Evolutionary conservation across 2,888 invertebrate genomes (phyloP).

Genomic region (Junonia oenone): DNA sequence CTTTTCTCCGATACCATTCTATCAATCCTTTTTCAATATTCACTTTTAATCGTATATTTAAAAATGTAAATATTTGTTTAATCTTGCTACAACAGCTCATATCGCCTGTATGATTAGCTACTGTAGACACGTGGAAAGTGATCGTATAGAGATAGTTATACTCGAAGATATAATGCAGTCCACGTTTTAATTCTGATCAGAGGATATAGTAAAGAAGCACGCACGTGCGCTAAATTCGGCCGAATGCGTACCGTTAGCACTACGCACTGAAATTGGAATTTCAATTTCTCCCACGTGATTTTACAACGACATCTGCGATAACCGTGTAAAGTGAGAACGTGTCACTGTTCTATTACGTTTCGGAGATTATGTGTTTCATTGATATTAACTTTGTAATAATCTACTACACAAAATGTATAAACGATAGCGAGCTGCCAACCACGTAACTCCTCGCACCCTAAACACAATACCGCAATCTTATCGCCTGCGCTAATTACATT

Average conservation of each 20-base stretch:
- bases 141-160: neutral
- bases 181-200: conserved; percentile 26
- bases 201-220: conserved; percentile 20
- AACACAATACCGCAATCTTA: conserved; percentile 18
- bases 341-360: neutral
- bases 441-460: neutral
- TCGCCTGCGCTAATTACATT: conserved; percentile 27
- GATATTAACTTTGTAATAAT: neutral
- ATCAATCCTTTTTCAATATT: neutral
- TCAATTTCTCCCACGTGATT: conserved; percentile 32
- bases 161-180: conserved; percentile 1
- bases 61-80: neutral
- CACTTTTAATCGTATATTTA: neutral
- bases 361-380: neutral
- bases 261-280: conserved; percentile 33
- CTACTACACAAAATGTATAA: neutral
- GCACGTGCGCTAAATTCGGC: conserved; percentile 33
- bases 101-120: neutral
- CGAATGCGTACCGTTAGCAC: conserved; percentile 33
- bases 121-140: neutral
- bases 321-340: neutral
- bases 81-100: neutral
- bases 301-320: conserved; percentile 5
- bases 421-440: neutral
- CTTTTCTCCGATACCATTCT: neutral